Evolutionary conservation across 2,888 invertebrate genomes (phyloP), one percentile per base, ranked within the genome.

Genomic region (Hyalella azteca): DNA sequence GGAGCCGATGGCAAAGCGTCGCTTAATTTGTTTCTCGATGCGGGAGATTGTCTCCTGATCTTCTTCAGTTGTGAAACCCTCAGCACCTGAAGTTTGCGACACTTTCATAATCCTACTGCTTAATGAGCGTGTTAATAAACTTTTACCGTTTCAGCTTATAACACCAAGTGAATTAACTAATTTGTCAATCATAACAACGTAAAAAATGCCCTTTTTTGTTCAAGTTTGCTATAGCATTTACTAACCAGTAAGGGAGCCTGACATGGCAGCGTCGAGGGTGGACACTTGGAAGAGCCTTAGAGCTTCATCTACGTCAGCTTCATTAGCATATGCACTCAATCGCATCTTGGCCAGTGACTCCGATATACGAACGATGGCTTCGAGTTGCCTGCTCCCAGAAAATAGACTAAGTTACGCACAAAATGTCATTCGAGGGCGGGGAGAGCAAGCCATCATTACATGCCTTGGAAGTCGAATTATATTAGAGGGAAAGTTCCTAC

Each of bases 311-410:
- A 99, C 94, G 87, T 99, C 97, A 1, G 91, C 89, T 87, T 97
- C 97, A 0, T 92, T 93, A 0, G 94, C 98, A 88, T 98, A 98
- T 0, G 97, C 94, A 85, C 92, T 91, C 85, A 99, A 89, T 86
- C 95, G 94, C 97, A 99, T 98, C 89, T 99, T 99, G 0, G 99
- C 98, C 80, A 99, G 90, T 0, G 97, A 93, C 88, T 99, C 99
- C 0, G 98, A 94, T 86, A 98, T 97, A 79, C 99, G 92, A 81
- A 99, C 93, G 40, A 99, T 89, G 48, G 99, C 98, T 90, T 99
- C 99, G 84, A 99, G 89, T 89, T 99, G 98, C 81, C 92, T 91
- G 87, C 22, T 85, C 45, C 9, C 45, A 15, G 15, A 45, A 45
- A 15, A 45, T 45, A 45, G 45, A 45, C 45, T 45, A 45, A 15